Conservation (phyloP, 2,797 vertebrate species). For the Urocyon cinereoargenteus region DNA sequence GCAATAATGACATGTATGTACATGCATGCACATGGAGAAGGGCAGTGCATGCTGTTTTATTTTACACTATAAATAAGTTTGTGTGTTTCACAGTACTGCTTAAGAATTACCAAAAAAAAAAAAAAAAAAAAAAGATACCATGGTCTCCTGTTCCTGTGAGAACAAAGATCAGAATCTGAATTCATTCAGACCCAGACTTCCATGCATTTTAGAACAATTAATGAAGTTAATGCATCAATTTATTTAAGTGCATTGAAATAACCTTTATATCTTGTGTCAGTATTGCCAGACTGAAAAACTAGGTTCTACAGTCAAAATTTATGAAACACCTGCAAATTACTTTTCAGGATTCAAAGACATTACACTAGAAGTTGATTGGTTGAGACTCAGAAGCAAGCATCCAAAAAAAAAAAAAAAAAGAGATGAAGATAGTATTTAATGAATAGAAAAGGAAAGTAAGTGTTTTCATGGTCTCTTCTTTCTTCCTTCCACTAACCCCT, state of each 20-base stretch:
- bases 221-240: not conserved
- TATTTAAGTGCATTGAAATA: conserved; percentile 27
- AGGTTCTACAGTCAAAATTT: not conserved
- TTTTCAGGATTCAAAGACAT: not conserved
- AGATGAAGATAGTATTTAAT: not conserved
- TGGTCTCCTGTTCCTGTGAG: not conserved
- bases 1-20: accelerated
- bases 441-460: not conserved
- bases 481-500: not conserved
- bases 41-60: not conserved
- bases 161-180: not conserved
- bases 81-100: not conserved
- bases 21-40: not conserved
- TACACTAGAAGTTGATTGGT: not conserved
- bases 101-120: not conserved
- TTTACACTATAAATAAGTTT: not conserved
- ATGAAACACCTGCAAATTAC: conserved; percentile 11
- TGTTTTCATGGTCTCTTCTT: not conserved
- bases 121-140: not conserved
- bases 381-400: conserved; percentile 8
- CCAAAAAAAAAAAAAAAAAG: not conserved
- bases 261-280: not conserved
- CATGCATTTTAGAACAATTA: not conserved
- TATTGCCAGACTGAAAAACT: not conserved
- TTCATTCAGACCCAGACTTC: not conserved